A percentile compares a stretch with the other conserved stretches of the same genome.
Evolutionary conservation across 1,140 invertebrate species (phyloP).

Genomic region (Ctenoplectra terminalis): DNA sequence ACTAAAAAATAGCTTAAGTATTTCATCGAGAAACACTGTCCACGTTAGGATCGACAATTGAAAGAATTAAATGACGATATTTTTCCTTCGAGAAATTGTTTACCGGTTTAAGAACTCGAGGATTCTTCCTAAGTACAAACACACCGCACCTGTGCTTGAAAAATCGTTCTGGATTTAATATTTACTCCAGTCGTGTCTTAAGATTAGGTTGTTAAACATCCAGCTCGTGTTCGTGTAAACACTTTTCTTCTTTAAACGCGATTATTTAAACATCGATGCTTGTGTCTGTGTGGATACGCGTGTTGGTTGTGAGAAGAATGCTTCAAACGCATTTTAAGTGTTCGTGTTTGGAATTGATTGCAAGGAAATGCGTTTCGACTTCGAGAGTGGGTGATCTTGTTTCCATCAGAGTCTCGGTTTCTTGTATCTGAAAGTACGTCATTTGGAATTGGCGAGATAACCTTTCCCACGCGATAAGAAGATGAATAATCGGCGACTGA

Average conservation of each 20-base stretch:
- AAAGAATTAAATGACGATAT: too few species aligned
- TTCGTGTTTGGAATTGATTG: neutral
- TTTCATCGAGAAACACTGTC: too few species aligned
- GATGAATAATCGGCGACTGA: slow-evolving; percentile 9
- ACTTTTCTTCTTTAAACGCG: neutral
- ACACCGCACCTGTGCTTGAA: slow-evolving; percentile 7
- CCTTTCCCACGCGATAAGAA: slow-evolving; percentile 11
- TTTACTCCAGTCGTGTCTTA: neutral
- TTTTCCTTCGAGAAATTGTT: too few species aligned
- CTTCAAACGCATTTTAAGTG: neutral
- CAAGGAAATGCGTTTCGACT: neutral
- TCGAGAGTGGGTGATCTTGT: too few species aligned
- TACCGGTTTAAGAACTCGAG: neutral
- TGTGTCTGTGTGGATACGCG: neutral
- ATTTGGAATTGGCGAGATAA: neutral
- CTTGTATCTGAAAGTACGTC: neutral
- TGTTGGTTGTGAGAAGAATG: neutral
- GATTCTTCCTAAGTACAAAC: neutral
- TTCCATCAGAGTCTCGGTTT: neutral
- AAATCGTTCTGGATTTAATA: slow-evolving; percentile 13
- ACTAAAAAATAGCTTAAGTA: too few species aligned
- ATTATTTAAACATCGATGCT: neutral
- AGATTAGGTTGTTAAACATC: slow-evolving; percentile 22
- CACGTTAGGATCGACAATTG: too few species aligned
- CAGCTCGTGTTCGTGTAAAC: neutral